Evolutionary conservation across 2,113 vertebrate species (phyloP).

Genomic region (Pseudonaja textilis): DNA sequence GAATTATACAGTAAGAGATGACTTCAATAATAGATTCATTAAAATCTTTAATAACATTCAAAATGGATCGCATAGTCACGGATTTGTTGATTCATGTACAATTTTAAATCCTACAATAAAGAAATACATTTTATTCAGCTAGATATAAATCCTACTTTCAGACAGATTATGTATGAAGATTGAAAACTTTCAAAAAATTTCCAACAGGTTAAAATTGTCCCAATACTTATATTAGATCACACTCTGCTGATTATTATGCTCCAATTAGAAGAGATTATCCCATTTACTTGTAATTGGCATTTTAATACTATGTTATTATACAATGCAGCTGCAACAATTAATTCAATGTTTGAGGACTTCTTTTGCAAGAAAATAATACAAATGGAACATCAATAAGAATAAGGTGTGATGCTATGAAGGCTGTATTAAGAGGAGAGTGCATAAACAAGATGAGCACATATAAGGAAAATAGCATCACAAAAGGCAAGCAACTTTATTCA

Average conservation of each 20-base stretch:
- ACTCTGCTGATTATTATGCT: background rate
- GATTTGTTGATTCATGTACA: background rate
- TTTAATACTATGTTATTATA: background rate
- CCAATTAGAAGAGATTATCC: background rate
- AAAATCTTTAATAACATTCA: background rate
- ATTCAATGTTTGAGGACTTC: no score
- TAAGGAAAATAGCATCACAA: background rate
- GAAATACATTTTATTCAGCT: background rate
- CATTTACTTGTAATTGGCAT: background rate
- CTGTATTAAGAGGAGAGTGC: background rate
- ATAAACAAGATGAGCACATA: background rate
- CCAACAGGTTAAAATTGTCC: background rate
- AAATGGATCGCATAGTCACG: background rate
- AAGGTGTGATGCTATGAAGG: background rate
- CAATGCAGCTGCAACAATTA: background rate
- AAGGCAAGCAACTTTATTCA: background rate
- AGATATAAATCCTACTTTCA: background rate
- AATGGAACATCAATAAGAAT: background rate
- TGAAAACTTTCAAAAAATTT: background rate
- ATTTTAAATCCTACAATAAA: background rate
- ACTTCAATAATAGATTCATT: background rate
- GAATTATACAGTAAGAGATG: background rate
- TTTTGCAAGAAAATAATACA: background rate
- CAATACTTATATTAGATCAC: background rate
- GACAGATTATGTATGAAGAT: background rate